Percentiles rank a stretch among this genome's conserved stretches.
Conservation (phyloP, 1,140 invertebrate species). For the Phymorhynchus buccinoides region DNA sequence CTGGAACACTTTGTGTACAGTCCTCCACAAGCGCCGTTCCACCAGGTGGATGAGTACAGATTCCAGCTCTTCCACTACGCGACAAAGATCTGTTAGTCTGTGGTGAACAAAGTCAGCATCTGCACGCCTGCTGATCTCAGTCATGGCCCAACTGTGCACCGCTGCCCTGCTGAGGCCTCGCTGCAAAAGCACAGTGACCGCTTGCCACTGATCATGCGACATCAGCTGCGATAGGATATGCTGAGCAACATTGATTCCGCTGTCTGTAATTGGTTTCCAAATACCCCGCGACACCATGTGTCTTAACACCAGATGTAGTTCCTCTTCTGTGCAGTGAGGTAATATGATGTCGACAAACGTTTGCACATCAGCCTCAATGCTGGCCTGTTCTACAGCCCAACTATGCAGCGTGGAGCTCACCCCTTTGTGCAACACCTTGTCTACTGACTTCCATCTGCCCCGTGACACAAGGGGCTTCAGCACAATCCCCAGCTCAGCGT, state of each 20-base stretch:
- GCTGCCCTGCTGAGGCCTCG: too few relatives aligned
- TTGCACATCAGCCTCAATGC: neutral
- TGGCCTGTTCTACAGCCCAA: neutral
- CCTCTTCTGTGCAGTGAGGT: neutral
- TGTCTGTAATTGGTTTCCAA: too few relatives aligned
- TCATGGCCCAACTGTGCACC: too few relatives aligned
- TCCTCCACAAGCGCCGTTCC: too few relatives aligned
- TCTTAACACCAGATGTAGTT: neutral
- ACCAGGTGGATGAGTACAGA: too few relatives aligned
- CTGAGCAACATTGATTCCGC: neutral
- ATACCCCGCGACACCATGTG: too few relatives aligned
- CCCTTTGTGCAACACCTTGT: neutral
- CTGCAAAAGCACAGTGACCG: neutral
- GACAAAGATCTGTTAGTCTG: too few relatives aligned
- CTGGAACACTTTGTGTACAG: too few relatives aligned
- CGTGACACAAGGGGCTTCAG: neutral
- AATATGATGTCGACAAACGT: neutral
- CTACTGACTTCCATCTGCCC: neutral
- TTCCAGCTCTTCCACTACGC: too few relatives aligned
- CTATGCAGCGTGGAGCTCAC: neutral
- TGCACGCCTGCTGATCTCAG: too few relatives aligned
- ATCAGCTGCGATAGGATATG: neutral
- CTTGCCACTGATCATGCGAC: neutral
- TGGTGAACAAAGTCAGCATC: too few relatives aligned
- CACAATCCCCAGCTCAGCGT: neutral